Conservation (phyloP, 2,113 vertebrate genomes). For the Oreochromis spilurus region DNA sequence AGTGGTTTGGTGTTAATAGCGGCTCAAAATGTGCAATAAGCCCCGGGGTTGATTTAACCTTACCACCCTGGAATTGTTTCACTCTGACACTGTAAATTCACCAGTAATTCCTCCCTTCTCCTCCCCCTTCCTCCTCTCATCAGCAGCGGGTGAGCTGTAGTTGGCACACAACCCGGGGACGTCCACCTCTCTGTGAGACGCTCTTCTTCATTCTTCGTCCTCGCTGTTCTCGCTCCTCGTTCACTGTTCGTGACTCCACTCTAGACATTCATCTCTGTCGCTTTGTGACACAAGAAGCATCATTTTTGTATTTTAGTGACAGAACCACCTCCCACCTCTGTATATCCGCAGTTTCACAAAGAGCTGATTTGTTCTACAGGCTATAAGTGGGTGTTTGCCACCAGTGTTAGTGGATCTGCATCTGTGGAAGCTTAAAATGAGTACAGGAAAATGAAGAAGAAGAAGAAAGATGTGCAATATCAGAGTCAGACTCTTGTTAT, state of each 20-base stretch:
- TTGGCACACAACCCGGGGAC: slow-evolving; percentile 1
- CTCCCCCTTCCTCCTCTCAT: not conserved
- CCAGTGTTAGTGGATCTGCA: not conserved
- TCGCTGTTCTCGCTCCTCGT: not conserved
- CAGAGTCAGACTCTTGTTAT: not conserved
- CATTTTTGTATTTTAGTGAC: not conserved
- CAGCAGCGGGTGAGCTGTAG: slow-evolving; percentile 1
- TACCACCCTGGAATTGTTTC: not conserved
- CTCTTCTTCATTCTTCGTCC: not conserved
- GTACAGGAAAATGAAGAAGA: not conserved
- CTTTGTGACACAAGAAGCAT: not conserved
- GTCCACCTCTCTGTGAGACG: not conserved
- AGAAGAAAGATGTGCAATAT: not conserved
- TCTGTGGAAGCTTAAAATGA: not conserved
- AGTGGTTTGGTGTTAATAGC: slow-evolving; percentile 10
- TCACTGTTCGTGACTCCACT: not conserved
- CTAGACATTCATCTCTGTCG: not conserved
- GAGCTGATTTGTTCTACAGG: slow-evolving; percentile 7
- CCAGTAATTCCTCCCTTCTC: not conserved
- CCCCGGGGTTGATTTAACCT: slow-evolving; percentile 16
- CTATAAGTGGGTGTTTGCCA: slow-evolving; percentile 1
- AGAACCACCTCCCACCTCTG: not conserved
- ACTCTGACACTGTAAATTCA: slow-evolving; percentile 17
- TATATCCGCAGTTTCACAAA: slow-evolving; percentile 11
- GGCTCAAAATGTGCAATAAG: not conserved